phyloP scores from a whole-genome alignment of 2,888 invertebrate species.

The Mylabris sibirica region DNA sequence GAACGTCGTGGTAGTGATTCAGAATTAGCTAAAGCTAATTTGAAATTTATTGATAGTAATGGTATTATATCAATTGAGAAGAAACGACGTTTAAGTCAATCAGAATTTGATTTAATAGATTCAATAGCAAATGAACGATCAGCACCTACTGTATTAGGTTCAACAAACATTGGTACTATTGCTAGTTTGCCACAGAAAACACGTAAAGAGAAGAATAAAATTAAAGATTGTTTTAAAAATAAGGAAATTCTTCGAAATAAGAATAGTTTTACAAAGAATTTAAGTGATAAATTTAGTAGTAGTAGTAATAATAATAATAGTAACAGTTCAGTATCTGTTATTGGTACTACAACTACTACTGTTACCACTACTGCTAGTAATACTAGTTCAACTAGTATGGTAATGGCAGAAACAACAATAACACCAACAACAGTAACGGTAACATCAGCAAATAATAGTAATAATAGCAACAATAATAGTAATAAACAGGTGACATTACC shows the following conservation, averaged over 20 bases:
- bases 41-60: conserved; percentile 63
- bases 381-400: not conserved
- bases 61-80: conserved; percentile 71
- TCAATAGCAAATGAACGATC: conserved; percentile 36
- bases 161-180: conserved; percentile 75
- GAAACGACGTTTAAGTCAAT: conserved; percentile 70
- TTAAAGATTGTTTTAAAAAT: conserved; percentile 56
- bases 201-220: conserved; percentile 53
- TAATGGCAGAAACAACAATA: not conserved
- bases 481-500: conserved; percentile 59
- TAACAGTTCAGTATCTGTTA: not conserved
- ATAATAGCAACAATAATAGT: conserved; percentile 44
- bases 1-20: conserved; percentile 65
- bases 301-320: conserved; percentile 27
- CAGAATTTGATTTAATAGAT: conserved; percentile 51
- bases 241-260: conserved; percentile 63
- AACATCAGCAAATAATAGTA: too few species aligned
- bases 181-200: conserved; percentile 60
- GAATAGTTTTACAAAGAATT: conserved; percentile 65
- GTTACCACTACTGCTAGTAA: not conserved
- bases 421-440: conserved; percentile 18
- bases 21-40: conserved; percentile 55
- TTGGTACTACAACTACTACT: not conserved
- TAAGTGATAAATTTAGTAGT: conserved; percentile 61
- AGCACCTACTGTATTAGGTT: conserved; percentile 64